These are phyloP conservation scores for Nothura maculosa DNA, from an alignment of 2,797 vertebrate species.

Conservation along the genomic window DNA sequence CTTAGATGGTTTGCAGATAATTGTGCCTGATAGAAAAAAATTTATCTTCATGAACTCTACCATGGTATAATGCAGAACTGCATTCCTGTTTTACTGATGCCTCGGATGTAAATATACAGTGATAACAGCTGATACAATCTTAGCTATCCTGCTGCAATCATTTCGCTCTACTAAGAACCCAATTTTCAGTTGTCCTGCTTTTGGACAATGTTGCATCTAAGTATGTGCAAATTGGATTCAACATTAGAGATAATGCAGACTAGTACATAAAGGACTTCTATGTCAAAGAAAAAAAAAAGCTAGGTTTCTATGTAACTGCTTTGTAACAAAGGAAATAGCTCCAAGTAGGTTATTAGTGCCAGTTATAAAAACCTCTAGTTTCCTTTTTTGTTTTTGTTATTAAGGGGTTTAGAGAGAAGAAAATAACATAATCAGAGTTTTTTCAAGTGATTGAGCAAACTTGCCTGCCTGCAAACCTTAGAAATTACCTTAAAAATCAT, in stretches of 20 bases:
- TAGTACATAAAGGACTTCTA: neutral
- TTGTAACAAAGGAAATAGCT: neutral
- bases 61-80: neutral
- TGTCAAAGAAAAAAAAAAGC: neutral
- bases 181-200: neutral
- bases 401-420: neutral
- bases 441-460: neutral
- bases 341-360: neutral
- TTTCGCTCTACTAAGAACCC: neutral
- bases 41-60: neutral
- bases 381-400: neutral
- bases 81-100: neutral
- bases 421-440: neutral
- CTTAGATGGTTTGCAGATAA: neutral
- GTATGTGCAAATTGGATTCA: neutral
- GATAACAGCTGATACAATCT: neutral
- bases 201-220: neutral
- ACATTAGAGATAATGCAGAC: neutral
- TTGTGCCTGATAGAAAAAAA: neutral
- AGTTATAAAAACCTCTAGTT: neutral
- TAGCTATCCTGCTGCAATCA: neutral
- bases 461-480: neutral
- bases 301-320: neutral
- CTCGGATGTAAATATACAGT: neutral
- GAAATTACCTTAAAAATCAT: neutral